A percentile compares a stretch with the other conserved stretches of the same genome.
Conservation (phyloP, 2,888 invertebrate genomes). For the Thymelicus sylvestris region DNA sequence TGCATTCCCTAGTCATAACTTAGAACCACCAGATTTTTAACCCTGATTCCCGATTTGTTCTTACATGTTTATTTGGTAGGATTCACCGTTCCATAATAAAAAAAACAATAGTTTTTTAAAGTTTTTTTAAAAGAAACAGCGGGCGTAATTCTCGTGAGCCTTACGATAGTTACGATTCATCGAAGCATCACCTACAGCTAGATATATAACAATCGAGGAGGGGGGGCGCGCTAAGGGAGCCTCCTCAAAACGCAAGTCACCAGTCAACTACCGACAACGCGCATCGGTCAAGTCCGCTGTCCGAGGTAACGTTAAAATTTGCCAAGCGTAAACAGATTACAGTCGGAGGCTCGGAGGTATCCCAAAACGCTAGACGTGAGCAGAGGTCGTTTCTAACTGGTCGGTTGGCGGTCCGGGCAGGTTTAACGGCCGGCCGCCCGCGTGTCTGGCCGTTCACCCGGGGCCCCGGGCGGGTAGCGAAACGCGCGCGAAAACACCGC, state of each 20-base stretch:
- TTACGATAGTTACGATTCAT: neutral
- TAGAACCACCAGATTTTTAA: too few relatives aligned
- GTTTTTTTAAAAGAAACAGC: too few relatives aligned
- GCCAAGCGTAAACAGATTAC: constrained; percentile 6
- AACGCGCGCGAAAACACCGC: constrained; percentile 76
- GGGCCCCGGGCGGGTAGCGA: constrained; percentile 74
- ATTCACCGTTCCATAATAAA: too few relatives aligned
- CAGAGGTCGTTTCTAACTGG: constrained; percentile 28
- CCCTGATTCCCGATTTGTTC: too few relatives aligned
- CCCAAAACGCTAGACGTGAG: constrained; percentile 22
- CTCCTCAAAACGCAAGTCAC: constrained; percentile 9
- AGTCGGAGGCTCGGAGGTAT: constrained; percentile 9
- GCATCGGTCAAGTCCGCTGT: neutral
- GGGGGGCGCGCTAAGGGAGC: neutral
- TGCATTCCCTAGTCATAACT: too few relatives aligned
- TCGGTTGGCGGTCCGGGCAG: constrained; percentile 65
- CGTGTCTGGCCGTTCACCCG: constrained; percentile 84
- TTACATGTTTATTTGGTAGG: too few relatives aligned
- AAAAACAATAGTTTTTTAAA: too few relatives aligned
- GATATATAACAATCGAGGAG: neutral
- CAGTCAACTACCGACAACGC: constrained; percentile 3
- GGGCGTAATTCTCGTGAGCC: too few relatives aligned
- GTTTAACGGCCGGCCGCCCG: constrained; percentile 82
- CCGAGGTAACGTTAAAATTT: constrained; percentile 7
- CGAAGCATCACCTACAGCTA: neutral